Evolutionary conservation across 1,140 invertebrate genomes (phyloP).

Genomic region (Drosophila obscura): DNA sequence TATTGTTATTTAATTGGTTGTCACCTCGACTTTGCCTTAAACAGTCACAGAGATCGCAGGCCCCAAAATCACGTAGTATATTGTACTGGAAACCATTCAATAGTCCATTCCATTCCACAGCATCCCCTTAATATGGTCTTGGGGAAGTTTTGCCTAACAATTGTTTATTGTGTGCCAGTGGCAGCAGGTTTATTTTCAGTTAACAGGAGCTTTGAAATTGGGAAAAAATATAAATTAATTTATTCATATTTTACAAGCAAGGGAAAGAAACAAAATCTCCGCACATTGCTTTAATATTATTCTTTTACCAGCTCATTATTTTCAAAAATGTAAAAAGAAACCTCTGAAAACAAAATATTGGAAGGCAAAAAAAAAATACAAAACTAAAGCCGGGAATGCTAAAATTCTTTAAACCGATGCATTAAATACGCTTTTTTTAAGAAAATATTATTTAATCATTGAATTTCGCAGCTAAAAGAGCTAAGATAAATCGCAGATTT

Average conservation of each 20-base stretch:
- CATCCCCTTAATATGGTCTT: conserved; percentile 13
- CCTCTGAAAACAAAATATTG: conserved; percentile 49
- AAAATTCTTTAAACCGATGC: too few species aligned
- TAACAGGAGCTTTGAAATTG: conserved; percentile 3
- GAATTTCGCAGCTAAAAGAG: too few species aligned
- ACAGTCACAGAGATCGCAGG: conserved; percentile 23
- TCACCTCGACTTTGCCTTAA: conserved; percentile 64
- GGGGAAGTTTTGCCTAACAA: too few species aligned
- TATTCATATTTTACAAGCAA: too few species aligned
- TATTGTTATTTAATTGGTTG: conserved; percentile 76
- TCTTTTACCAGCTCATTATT: conserved; percentile 30
- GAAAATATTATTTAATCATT: too few species aligned
- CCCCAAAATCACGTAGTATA: conserved; percentile 12
- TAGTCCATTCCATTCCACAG: not conserved
- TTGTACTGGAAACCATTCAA: conserved; percentile 23
- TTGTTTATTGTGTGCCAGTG: too few species aligned
- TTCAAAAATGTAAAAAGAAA: conserved; percentile 14
- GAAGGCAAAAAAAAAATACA: conserved; percentile 39
- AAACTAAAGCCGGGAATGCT: too few species aligned
- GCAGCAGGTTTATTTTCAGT: conserved; percentile 28
- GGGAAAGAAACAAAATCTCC: conserved; percentile 6
- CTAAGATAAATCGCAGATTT: too few species aligned
- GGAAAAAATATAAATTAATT: too few species aligned
- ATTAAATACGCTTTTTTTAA: too few species aligned
- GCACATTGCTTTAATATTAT: conserved; percentile 43